Conservation (phyloP, 2,113 vertebrate genomes). For the Ivindomyrus marchei region DNA sequence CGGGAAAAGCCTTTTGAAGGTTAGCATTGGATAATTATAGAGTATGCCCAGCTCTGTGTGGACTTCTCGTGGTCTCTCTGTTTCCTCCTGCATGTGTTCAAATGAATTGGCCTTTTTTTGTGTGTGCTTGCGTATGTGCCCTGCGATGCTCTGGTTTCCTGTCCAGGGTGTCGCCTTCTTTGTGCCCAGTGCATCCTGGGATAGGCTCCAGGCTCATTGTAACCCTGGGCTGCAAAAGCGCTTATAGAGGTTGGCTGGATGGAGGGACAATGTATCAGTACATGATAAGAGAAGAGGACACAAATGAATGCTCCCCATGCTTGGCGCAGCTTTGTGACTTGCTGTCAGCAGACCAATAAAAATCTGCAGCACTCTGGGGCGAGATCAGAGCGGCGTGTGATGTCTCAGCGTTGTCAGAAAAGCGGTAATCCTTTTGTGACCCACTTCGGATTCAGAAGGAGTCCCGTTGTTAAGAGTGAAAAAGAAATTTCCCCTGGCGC, state of each 20-base stretch:
- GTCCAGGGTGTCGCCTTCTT: neutral
- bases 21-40: neutral
- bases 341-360: neutral
- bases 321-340: neutral
- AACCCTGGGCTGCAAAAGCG: neutral
- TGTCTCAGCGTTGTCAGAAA: constrained; percentile 20
- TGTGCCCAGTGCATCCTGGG: neutral
- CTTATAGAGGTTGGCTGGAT: neutral
- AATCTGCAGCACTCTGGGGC: constrained; percentile 10
- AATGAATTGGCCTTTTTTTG: neutral
- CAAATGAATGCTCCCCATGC: neutral
- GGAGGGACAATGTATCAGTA: neutral
- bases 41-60: neutral
- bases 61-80: neutral
- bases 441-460: constrained; percentile 23
- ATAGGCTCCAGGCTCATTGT: neutral
- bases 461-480: constrained; percentile 20
- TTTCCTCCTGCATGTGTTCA: neutral
- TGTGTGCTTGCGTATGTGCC: neutral
- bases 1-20: neutral
- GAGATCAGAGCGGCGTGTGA: constrained; percentile 15
- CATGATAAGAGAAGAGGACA: neutral
- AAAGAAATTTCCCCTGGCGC: constrained; percentile 13
- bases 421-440: constrained; percentile 26
- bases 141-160: neutral